phyloP scores from a whole-genome alignment of 2,888 invertebrate genomes.

The Drosophila engyochracea region DNA sequence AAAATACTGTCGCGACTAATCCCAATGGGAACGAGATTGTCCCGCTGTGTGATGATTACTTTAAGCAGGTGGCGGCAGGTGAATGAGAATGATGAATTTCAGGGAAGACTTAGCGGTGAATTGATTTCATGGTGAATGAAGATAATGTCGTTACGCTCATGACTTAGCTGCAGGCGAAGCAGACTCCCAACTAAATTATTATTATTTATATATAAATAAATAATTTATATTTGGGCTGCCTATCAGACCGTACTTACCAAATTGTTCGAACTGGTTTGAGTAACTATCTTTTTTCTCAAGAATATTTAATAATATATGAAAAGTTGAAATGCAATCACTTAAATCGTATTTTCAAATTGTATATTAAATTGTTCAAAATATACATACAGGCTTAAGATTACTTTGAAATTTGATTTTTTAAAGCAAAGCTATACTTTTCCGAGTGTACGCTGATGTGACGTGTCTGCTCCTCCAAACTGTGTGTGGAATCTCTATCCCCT shows the following conservation, averaged over 20 bases:
- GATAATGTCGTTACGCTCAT: background rate
- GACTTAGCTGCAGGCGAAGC: background rate
- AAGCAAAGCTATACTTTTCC: background rate
- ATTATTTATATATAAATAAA: background rate
- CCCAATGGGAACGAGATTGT: background rate
- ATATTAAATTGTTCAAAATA: background rate
- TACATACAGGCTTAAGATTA: background rate
- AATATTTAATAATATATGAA: background rate
- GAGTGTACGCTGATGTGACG: constrained; percentile 5
- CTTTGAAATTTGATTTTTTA: background rate
- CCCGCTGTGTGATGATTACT: background rate
- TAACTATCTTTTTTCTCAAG: background rate
- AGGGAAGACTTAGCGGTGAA: background rate
- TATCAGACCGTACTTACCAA: background rate
- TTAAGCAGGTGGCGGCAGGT: background rate
- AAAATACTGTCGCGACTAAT: background rate
- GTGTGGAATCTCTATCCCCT: constrained; percentile 11
- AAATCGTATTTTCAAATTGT: background rate
- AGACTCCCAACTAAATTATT: too few species aligned
- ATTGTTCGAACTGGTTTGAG: background rate
- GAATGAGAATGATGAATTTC: background rate
- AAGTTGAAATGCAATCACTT: background rate
- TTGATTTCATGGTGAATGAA: background rate
- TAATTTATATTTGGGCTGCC: background rate
- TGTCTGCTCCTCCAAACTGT: constrained; percentile 5